Evolutionary conservation across 2,888 invertebrate genomes (phyloP), one percentile per base, ranked within the genome.

Genomic region (Mythimna loreyi): DNA sequence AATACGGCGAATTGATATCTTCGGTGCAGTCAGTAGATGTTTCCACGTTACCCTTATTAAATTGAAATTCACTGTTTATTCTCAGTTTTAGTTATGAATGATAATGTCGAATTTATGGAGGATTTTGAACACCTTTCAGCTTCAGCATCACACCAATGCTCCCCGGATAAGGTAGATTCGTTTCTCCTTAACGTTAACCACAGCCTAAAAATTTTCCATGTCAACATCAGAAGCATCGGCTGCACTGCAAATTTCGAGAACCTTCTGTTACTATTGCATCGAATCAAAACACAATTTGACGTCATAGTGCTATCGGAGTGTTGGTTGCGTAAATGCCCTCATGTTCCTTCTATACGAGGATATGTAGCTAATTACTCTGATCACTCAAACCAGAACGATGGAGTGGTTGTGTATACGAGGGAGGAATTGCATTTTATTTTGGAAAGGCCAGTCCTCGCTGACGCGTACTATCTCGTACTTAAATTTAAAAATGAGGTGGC

Each of bases 281-380:
- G 28, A 25, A 43, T 25, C 23, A 43, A 43, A 13, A 58, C n/a
- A 40, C 11, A 57, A 25, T 57, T 45, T 45, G 58, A 45, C n/a
- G n/a, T 58, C 19, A n/a, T 58, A n/a, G n/a, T 58, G 11, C 28
- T 58, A 45, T 43, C 43, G 19, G 58, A 45, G 43, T 58, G 45
- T 28, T 58, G 58, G 58, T 45, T 28, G n/a, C 28, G 28, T 43
- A 57, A 57, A 25, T 57, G 57, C 57, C 57, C 40, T 19, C 8
- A 40, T 43, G 5, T 57, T 43, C 57, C 57, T 6, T 30, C 30
- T 6, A 30, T 30, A 30, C 30, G 4, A 30, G 30, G 30, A 4
- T 30, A 4, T 30, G 30, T 30, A 6, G 6, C 30, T 3, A 3
- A 30, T 6, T 6, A 30, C 30, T 30, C 30, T 6, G 30, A 30